Evolutionary conservation across 2,113 vertebrate genomes (phyloP).

Genomic region (Mystacornis crossleyi): DNA sequence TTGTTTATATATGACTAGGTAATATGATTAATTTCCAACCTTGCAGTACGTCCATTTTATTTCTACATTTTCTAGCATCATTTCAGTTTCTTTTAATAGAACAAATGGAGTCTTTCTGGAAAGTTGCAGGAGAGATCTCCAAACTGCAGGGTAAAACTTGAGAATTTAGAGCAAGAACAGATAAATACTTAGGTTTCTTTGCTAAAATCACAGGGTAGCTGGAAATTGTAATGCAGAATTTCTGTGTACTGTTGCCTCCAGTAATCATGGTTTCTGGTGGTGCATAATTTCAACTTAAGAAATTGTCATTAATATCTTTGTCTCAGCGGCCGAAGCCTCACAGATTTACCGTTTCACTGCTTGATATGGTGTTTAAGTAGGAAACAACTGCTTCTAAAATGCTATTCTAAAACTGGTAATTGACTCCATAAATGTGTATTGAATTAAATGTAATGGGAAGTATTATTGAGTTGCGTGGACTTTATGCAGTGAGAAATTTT

Average conservation of each 20-base stretch:
- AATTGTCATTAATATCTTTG: not conserved
- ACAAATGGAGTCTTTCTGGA: not conserved
- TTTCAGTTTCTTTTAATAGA: not conserved
- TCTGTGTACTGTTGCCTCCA: not conserved
- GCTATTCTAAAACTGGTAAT: not conserved
- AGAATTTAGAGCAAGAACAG: not conserved
- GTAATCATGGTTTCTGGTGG: not conserved
- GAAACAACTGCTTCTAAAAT: not conserved
- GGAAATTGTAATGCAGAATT: not conserved
- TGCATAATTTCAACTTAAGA: not conserved
- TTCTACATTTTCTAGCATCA: not conserved
- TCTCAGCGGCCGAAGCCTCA: not conserved
- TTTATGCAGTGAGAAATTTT: not conserved
- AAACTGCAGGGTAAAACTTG: not conserved
- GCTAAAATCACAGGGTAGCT: not conserved
- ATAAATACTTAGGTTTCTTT: not conserved
- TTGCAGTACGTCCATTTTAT: not conserved
- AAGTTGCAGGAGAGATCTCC: not conserved
- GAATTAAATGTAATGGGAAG: not conserved
- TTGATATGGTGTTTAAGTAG: not conserved
- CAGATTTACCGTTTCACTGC: not conserved
- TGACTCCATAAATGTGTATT: not conserved
- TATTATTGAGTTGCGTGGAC: not conserved
- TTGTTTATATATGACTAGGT: not conserved
- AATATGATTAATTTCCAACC: not conserved